phyloP scores from a whole-genome alignment of 2,113 vertebrate species.

The Ptilonorhynchus violaceus region DNA sequence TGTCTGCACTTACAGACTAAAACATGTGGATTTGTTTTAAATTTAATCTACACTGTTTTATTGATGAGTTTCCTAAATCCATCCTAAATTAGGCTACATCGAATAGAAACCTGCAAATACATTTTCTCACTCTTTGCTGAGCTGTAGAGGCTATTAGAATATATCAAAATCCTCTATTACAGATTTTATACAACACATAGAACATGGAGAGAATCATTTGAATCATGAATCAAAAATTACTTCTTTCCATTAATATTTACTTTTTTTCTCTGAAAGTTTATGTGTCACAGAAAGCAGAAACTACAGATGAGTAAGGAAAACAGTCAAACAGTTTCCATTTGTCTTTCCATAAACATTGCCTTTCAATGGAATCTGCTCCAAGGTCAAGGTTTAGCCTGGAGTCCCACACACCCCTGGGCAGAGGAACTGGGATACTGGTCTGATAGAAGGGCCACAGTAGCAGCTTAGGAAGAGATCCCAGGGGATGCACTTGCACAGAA shows the following conservation, averaged over 20 bases:
- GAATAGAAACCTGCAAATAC: background rate
- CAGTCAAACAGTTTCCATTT: background rate
- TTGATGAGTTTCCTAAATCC: background rate
- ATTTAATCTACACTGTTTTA: background rate
- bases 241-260: background rate
- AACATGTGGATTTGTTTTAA: constrained; percentile 10
- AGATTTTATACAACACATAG: background rate
- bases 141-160: background rate
- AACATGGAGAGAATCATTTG: background rate
- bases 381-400: background rate
- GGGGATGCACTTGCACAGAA: background rate
- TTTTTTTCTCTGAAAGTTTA: background rate
- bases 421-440: background rate
- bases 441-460: background rate
- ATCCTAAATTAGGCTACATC: background rate
- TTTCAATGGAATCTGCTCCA: background rate
- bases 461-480: background rate
- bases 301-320: background rate
- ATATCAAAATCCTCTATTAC: background rate
- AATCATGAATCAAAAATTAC: background rate
- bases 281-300: background rate
- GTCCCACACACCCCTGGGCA: background rate
- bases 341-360: background rate
- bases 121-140: background rate
- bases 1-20: background rate